Evolutionary conservation across 2,888 invertebrate genomes (phyloP).

Genomic region (Hypolimnas misippus): DNA sequence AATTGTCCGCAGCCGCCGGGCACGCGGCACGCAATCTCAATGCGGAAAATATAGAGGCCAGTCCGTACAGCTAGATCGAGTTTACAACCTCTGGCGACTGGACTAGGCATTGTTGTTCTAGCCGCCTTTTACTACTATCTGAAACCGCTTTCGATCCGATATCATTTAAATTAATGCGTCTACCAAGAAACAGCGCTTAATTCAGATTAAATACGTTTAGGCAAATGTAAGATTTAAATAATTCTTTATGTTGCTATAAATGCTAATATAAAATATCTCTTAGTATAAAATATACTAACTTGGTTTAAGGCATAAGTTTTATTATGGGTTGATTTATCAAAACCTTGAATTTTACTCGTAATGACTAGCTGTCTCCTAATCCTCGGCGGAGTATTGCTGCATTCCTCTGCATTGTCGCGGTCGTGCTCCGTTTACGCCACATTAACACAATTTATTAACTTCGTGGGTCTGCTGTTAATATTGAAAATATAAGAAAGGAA

Average conservation of each 20-base stretch:
- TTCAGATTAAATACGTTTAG: background rate
- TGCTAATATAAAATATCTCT: too few species aligned
- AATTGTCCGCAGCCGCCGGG: slow-evolving; percentile 80
- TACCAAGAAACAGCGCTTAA: slow-evolving; percentile 13
- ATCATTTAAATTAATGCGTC: slow-evolving; percentile 35
- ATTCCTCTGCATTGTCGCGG: slow-evolving; percentile 65
- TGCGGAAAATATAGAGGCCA: slow-evolving; percentile 72
- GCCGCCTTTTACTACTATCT: slow-evolving; percentile 37
- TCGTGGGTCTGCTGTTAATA: slow-evolving; percentile 9
- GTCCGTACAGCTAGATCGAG: slow-evolving; percentile 52
- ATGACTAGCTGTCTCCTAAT: background rate
- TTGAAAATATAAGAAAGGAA: slow-evolving; percentile 2
- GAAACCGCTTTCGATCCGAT: slow-evolving; percentile 41
- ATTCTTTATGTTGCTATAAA: background rate
- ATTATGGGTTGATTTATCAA: background rate
- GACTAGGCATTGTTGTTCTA: slow-evolving; percentile 60
- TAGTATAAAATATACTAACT: too few species aligned
- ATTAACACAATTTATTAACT: slow-evolving; percentile 43
- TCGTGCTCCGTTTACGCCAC: slow-evolving; percentile 57
- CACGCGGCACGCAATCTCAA: slow-evolving; percentile 81
- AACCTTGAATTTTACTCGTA: background rate
- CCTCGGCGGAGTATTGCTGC: slow-evolving; percentile 40
- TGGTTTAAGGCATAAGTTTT: too few species aligned
- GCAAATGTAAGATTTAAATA: background rate
- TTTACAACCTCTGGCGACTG: slow-evolving; percentile 57